Conservation (phyloP, 2,797 vertebrate species). For the Cryptoprocta ferox region DNA sequence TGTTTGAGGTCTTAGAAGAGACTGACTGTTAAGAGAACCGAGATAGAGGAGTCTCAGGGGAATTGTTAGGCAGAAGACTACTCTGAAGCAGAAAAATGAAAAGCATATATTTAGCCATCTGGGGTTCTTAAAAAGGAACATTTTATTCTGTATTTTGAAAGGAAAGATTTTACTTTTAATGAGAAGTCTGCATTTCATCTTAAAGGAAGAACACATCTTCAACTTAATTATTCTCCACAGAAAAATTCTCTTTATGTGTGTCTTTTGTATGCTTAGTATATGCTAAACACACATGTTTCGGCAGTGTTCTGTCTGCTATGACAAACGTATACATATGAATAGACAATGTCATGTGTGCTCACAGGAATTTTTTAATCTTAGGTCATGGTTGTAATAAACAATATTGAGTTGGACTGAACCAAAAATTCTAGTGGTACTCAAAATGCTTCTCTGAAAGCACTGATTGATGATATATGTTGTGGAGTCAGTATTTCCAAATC, state of each 20-base stretch:
- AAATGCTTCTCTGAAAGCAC: not conserved
- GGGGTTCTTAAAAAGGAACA: constrained; percentile 28
- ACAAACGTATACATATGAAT: not conserved
- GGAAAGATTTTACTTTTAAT: constrained; percentile 73
- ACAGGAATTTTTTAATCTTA: not conserved
- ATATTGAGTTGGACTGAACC: not conserved
- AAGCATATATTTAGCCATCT: constrained; percentile 58
- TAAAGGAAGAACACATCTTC: constrained; percentile 35
- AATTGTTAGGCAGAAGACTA: not conserved
- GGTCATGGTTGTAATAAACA: constrained; percentile 7
- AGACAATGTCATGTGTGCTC: not conserved
- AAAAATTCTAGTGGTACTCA: not conserved
- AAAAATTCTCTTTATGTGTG: not conserved
- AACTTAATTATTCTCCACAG: constrained; percentile 44
- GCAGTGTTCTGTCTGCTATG: not conserved
- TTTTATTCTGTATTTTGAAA: constrained; percentile 67
- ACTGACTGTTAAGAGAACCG: not conserved
- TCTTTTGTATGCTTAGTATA: not conserved
- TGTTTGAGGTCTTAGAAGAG: not conserved
- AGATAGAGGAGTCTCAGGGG: not conserved
- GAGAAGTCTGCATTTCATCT: constrained; percentile 67
- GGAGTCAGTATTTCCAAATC: not conserved
- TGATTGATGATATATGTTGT: not conserved
- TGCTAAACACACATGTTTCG: not conserved
- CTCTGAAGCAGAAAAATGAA: constrained; percentile 33